Percentiles rank a stretch among this genome's conserved stretches.
phyloP scores from a whole-genome alignment of 2,113 vertebrate species.

The Odontesthes bonariensis region DNA sequence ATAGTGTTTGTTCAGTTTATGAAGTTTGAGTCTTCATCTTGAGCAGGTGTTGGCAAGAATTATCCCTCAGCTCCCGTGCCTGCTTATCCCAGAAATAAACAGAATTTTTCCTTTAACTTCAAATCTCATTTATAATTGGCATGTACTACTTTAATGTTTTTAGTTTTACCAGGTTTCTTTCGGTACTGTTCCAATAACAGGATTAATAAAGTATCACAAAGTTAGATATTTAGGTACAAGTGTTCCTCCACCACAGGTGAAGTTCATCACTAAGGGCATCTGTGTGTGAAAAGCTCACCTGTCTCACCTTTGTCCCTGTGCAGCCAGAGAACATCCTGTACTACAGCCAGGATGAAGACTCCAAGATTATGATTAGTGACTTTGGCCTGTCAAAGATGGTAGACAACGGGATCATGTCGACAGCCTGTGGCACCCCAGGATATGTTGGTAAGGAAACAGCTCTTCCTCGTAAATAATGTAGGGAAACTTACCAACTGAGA shows the following conservation, averaged over 20 bases:
- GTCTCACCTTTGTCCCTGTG: constrained; percentile 13
- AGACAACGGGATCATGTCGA: constrained; percentile 94
- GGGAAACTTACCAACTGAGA: neutral
- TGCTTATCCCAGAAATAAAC: no score
- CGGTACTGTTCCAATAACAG: no score
- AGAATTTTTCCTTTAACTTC: no score
- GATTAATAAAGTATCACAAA: no score
- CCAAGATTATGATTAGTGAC: constrained; percentile 98
- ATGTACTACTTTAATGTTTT: no score
- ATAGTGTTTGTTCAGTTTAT: no score
- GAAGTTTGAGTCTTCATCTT: no score
- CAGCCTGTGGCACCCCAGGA: constrained; percentile 95
- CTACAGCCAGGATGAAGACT: constrained; percentile 91
- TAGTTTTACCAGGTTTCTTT: no score
- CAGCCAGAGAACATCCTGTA: constrained; percentile 98
- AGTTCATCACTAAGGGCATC: neutral
- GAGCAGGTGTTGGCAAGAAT: no score
- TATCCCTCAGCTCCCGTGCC: no score
- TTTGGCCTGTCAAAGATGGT: constrained; percentile 97
- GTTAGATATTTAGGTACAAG: no score
- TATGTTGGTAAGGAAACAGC: constrained; percentile 88
- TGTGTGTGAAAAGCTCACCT: constrained; percentile 16
- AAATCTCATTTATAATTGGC: no score
- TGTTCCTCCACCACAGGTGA: neutral
- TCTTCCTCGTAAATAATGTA: neutral